These are phyloP conservation scores for Neogale vison DNA, from an alignment of 2,113 vertebrate genomes.

Conservation along the genomic window DNA sequence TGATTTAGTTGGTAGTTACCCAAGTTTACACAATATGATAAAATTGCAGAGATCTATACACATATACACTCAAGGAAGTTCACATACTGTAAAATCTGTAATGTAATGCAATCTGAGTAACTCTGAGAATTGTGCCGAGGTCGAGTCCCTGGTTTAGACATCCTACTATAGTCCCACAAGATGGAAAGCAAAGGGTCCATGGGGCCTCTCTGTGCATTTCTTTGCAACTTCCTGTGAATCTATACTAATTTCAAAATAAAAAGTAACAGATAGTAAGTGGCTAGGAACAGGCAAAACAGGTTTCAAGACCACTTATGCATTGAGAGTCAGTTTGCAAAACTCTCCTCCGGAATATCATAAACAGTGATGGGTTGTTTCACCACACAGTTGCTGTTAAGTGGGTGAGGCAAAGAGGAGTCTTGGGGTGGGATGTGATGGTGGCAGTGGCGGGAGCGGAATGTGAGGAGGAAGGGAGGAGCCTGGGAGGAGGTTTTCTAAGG, in stretches of 20 bases:
- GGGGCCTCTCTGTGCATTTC: background rate
- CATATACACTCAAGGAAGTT: background rate
- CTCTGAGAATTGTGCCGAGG: background rate
- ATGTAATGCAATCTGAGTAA: background rate
- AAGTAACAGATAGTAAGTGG: background rate
- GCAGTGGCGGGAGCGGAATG: background rate
- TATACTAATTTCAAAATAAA: background rate
- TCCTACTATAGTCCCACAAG: background rate
- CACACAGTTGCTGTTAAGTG: background rate
- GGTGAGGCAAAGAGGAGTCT: background rate
- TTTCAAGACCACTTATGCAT: background rate
- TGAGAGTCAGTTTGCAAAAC: background rate
- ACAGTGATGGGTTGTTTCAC: background rate
- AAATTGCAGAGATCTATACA: background rate
- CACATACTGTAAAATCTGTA: background rate
- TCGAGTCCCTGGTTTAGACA: background rate
- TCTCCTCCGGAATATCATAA: background rate
- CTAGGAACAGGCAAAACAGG: background rate
- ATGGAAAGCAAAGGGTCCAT: background rate
- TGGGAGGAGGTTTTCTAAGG: background rate
- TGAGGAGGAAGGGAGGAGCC: background rate
- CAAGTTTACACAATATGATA: background rate
- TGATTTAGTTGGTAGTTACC: background rate
- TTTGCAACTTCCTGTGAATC: conserved; percentile 23
- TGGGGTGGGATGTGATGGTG: background rate